Evolutionary conservation across 2,797 vertebrate species (phyloP).

Genomic region (Schizothorax lantsangensis): DNA sequence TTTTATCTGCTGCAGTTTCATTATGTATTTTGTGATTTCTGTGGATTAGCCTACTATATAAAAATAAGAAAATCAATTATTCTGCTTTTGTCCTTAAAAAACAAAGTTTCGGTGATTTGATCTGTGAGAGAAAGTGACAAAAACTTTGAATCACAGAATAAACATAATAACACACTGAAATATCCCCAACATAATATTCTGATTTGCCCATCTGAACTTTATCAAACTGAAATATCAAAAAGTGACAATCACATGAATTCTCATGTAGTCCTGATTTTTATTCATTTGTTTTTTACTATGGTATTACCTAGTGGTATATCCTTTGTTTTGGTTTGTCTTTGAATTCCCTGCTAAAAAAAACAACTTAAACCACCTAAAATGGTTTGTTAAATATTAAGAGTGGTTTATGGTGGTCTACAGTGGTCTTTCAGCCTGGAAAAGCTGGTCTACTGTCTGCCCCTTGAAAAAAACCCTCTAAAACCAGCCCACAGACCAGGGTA

Average conservation of each 20-base stretch:
- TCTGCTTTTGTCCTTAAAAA: neutral
- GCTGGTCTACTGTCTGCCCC: neutral
- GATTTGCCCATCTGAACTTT: neutral
- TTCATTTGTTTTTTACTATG: neutral
- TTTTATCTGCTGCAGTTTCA: conserved; percentile 8
- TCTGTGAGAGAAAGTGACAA: neutral
- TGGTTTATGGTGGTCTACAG: neutral
- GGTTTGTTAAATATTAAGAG: neutral
- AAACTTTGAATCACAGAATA: neutral
- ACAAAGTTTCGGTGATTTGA: neutral
- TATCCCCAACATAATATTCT: neutral
- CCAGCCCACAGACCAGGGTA: neutral
- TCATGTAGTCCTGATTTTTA: neutral
- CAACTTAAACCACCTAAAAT: neutral
- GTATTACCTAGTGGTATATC: neutral
- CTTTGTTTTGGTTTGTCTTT: neutral
- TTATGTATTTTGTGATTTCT: neutral
- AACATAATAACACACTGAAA: neutral
- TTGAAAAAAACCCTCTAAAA: neutral
- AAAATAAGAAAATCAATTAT: neutral
- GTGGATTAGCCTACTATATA: neutral
- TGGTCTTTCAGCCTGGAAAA: neutral
- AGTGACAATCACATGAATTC: neutral
- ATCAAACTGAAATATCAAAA: neutral
- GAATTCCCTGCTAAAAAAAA: neutral